Conservation (phyloP, 1,140 invertebrate genomes). For the Pogonomyrmex barbatus region DNA sequence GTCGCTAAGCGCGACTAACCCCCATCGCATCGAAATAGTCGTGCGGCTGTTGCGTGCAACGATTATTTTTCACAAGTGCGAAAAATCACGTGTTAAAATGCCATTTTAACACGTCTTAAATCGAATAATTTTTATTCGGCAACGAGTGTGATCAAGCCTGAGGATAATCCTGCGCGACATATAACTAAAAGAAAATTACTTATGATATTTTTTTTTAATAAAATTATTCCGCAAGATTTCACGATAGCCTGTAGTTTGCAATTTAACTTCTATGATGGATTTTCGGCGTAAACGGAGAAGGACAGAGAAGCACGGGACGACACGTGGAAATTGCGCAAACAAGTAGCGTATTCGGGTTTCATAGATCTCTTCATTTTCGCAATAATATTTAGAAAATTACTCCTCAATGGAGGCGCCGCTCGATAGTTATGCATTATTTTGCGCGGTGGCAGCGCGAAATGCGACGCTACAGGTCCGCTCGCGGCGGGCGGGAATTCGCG, state of each 20-base stretch:
- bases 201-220: neutral
- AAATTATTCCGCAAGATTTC: neutral
- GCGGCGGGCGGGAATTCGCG: conserved; percentile 37
- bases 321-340: neutral
- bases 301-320: neutral
- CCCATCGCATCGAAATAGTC: conserved; percentile 18
- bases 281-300: neutral
- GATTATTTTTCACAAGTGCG: neutral
- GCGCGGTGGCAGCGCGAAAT: conserved; percentile 30
- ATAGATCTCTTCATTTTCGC: neutral
- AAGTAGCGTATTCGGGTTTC: neutral
- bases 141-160: too few relatives aligned
- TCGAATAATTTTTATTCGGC: neutral
- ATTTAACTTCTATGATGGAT: neutral
- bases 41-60: neutral
- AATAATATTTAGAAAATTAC: conserved; percentile 61
- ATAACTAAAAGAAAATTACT: neutral
- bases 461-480: conserved; percentile 3
- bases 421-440: conserved; percentile 69
- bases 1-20: neutral
- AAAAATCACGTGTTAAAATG: neutral
- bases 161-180: neutral
- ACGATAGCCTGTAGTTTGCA: neutral
- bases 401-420: conserved; percentile 56
- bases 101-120: neutral